A percentile compares a stretch with the other conserved stretches of the same genome.
Conservation (phyloP, 2,797 vertebrate genomes). For the Anolis apletophallus region DNA sequence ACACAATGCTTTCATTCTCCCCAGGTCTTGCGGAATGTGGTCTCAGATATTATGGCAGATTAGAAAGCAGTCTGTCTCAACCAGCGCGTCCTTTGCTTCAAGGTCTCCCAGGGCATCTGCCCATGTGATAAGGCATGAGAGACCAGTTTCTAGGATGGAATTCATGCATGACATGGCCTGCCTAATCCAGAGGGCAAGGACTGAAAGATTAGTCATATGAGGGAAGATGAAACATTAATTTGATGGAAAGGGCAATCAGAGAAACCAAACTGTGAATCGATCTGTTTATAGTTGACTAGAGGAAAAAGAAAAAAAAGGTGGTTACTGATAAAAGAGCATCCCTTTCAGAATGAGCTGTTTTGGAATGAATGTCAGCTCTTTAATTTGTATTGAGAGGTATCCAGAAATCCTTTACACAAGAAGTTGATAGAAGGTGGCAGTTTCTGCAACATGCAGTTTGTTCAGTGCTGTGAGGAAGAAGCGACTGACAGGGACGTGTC, state of each 20-base stretch:
- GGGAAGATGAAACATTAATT: conserved; percentile 55
- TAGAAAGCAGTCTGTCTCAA: conserved; percentile 35
- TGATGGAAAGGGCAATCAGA: conserved; percentile 66
- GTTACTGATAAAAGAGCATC: conserved; percentile 69
- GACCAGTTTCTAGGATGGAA: not conserved
- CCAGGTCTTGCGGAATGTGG: not conserved
- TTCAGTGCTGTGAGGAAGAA: conserved; percentile 51
- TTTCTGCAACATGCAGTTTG: conserved; percentile 40
- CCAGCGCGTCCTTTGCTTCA: conserved; percentile 30
- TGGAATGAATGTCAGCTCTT: conserved; percentile 70
- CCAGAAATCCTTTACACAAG: conserved; percentile 65
- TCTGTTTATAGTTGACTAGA: conserved; percentile 64
- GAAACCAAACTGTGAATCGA: conserved; percentile 60
- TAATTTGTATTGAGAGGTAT: conserved; percentile 71
- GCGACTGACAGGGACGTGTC: not conserved
- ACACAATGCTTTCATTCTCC: conserved; percentile 30
- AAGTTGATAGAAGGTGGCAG: conserved; percentile 69
- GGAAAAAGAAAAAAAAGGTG: conserved; percentile 52
- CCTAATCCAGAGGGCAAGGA: conserved; percentile 44
- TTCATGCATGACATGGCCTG: conserved; percentile 18
- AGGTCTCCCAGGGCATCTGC: conserved; percentile 29
- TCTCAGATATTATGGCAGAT: not conserved
- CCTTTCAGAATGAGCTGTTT: conserved; percentile 63
- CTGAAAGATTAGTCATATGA: conserved; percentile 37
- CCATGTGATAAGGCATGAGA: conserved; percentile 13